Percentiles rank a stretch among this genome's conserved stretches.
These are phyloP conservation scores for Saccostrea cuccullata DNA, from an alignment of 1,140 invertebrate genomes.

Conservation along the genomic window DNA sequence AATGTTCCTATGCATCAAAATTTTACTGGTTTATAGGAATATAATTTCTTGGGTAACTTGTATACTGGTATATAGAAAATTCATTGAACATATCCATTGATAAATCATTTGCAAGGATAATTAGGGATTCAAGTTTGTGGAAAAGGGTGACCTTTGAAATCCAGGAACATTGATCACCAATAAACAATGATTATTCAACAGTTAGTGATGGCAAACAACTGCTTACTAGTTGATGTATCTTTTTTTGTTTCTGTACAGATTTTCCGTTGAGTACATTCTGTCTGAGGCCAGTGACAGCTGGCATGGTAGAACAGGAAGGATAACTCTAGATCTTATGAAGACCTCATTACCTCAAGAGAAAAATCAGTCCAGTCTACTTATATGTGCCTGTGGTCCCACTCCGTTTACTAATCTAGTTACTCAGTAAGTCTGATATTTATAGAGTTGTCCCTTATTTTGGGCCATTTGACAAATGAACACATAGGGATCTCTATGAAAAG, in stretches of 20 bases:
- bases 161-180: not conserved
- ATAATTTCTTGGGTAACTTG: too few species aligned
- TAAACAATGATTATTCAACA: not conserved
- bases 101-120: too few species aligned
- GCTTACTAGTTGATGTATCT: too few species aligned
- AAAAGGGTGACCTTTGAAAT: too few species aligned
- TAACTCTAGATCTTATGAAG: slow-evolving; percentile 62
- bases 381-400: slow-evolving; percentile 73
- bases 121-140: too few species aligned
- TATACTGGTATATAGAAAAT: too few species aligned
- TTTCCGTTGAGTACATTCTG: slow-evolving; percentile 67
- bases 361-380: slow-evolving; percentile 55
- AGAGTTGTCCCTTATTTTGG: too few species aligned
- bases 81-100: too few species aligned
- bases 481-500: too few species aligned
- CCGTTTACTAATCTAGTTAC: slow-evolving; percentile 70
- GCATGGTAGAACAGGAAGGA: slow-evolving; percentile 66
- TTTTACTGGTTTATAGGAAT: too few species aligned
- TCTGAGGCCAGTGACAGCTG: slow-evolving; percentile 67
- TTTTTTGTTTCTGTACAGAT: slow-evolving; percentile 58
- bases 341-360: slow-evolving; percentile 54
- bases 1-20: too few species aligned
- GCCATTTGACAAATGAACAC: too few species aligned
- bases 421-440: slow-evolving; percentile 60
- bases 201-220: not conserved